Conservation (phyloP, 2,888 invertebrate species). For the Mimachlamys varia region DNA sequence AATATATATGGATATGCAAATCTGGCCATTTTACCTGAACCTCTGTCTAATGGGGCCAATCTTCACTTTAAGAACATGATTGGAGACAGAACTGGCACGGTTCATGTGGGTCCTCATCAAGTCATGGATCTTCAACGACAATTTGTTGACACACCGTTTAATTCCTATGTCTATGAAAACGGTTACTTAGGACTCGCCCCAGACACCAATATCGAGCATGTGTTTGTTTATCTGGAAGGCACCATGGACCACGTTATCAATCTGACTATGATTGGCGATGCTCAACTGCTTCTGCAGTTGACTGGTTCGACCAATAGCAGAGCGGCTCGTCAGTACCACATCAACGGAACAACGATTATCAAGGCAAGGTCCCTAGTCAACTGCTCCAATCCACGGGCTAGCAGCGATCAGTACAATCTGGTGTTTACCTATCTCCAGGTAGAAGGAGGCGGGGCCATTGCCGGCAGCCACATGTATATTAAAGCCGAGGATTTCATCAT, state of each 20-base stretch:
- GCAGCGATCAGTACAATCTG: constrained; percentile 62
- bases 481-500: constrained; percentile 64
- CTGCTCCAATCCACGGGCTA: constrained; percentile 66
- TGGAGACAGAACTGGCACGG: constrained; percentile 68
- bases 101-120: constrained; percentile 72
- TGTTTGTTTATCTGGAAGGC: constrained; percentile 70
- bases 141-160: constrained; percentile 71
- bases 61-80: constrained; percentile 71
- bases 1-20: constrained; percentile 73
- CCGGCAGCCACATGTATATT: constrained; percentile 65
- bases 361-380: constrained; percentile 69
- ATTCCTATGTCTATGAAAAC: constrained; percentile 67
- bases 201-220: constrained; percentile 66
- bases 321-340: constrained; percentile 59
- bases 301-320: constrained; percentile 68
- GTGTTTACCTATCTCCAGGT: constrained; percentile 62
- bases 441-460: constrained; percentile 69
- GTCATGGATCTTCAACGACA: constrained; percentile 66
- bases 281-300: constrained; percentile 63
- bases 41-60: constrained; percentile 59
- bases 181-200: constrained; percentile 72
- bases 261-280: constrained; percentile 70
- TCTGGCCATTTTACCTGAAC: constrained; percentile 67
- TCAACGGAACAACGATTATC: constrained; percentile 67
- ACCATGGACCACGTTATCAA: constrained; percentile 70